Percentiles rank a stretch among this genome's conserved stretches.
phyloP scores from a whole-genome alignment of 2,888 invertebrate genomes.

The Unio pictorum region DNA sequence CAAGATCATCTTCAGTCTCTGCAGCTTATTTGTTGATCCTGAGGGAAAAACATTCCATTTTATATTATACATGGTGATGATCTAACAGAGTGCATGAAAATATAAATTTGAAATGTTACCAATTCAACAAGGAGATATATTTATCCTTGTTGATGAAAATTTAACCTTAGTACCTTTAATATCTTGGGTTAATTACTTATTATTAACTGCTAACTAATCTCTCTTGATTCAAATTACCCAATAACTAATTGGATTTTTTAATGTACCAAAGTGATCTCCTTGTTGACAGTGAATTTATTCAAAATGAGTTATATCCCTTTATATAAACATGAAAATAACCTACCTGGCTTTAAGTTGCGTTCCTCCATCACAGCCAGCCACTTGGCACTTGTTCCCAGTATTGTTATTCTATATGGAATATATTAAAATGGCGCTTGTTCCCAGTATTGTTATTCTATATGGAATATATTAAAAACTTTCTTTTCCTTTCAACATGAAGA shows the following conservation, averaged over 20 bases:
- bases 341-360: conserved; percentile 70
- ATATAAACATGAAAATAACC: conserved; percentile 1
- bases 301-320: neutral
- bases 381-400: conserved; percentile 76
- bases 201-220: no score
- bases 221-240: no score
- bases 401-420: conserved; percentile 70
- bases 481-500: no score
- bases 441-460: conserved; percentile 73
- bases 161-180: no score
- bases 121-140: no score
- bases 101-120: no score
- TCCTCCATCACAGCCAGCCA: conserved; percentile 74
- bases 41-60: conserved; percentile 18
- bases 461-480: conserved; percentile 1
- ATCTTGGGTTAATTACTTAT: no score
- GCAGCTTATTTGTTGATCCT: conserved; percentile 72
- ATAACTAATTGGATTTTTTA: no score
- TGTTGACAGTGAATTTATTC: neutral
- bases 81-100: no score
- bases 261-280: no score
- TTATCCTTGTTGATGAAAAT: no score
- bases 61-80: no score
- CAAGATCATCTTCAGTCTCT: conserved; percentile 73
- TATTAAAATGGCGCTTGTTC: conserved; percentile 65